phyloP scores from a whole-genome alignment of 2,113 vertebrate species.

The Hyperopisus bebe region DNA sequence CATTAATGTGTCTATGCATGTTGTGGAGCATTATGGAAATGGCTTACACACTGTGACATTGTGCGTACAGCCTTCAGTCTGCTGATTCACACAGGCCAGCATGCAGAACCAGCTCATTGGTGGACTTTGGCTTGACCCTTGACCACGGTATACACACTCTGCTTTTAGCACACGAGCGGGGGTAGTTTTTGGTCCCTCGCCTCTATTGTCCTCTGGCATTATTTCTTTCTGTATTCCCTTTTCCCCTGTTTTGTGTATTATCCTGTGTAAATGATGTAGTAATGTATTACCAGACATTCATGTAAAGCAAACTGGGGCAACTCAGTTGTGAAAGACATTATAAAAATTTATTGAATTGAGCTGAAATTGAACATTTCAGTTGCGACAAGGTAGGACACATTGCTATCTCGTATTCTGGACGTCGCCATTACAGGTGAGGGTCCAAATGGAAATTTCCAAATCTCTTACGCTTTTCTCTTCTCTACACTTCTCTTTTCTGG shows the following conservation, averaged over 20 bases:
- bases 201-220: too few relatives aligned
- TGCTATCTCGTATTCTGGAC: neutral
- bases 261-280: neutral
- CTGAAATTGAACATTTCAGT: neutral
- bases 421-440: neutral
- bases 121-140: too few relatives aligned
- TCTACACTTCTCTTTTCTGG: neutral
- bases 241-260: neutral
- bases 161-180: too few relatives aligned
- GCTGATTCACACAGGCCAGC: too few relatives aligned
- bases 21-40: too few relatives aligned
- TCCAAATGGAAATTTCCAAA: neutral
- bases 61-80: too few relatives aligned
- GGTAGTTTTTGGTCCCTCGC: too few relatives aligned
- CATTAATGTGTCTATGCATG: too few relatives aligned
- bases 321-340: neutral
- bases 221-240: too few relatives aligned
- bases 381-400: neutral
- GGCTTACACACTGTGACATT: too few relatives aligned
- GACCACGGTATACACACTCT: too few relatives aligned
- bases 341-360: neutral
- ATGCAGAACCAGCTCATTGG: too few relatives aligned
- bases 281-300: neutral
- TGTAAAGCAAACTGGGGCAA: neutral
- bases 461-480: neutral